Evolutionary conservation across 2,797 vertebrate genomes (phyloP).

Genomic region (Arctocebus calabarensis): DNA sequence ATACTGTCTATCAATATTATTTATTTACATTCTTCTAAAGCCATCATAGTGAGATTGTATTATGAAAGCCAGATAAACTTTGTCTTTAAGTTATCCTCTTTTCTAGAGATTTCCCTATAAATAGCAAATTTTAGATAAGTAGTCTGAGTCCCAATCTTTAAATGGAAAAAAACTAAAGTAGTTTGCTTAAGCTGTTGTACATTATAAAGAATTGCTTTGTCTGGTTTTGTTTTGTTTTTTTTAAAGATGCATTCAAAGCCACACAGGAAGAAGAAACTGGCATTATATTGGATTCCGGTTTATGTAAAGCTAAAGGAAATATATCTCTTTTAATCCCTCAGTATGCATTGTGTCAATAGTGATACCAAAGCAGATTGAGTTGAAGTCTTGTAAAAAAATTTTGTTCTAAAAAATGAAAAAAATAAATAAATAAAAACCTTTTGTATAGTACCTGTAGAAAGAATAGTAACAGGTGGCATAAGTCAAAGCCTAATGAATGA

Average conservation of each 20-base stretch:
- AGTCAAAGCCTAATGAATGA: neutral
- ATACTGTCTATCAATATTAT: conserved; percentile 42
- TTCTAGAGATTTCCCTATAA: conserved; percentile 45
- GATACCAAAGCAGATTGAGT: too few species aligned
- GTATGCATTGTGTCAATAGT: too few species aligned
- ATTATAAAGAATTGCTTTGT: conserved; percentile 27
- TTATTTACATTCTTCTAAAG: conserved; percentile 66
- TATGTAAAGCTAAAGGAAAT: too few species aligned
- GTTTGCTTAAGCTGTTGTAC: conserved; percentile 47
- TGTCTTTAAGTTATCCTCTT: conserved; percentile 3
- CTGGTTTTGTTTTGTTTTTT: neutral
- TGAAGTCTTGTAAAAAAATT: too few species aligned
- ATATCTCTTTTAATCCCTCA: too few species aligned
- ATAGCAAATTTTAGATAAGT: conserved; percentile 47
- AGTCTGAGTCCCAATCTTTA: conserved; percentile 29
- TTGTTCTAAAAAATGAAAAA: too few species aligned
- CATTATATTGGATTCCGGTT: too few species aligned
- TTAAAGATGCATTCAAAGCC: conserved; percentile 25
- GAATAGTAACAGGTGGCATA: neutral
- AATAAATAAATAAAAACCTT: neutral
- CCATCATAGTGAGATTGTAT: conserved; percentile 4
- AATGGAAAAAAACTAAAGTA: neutral
- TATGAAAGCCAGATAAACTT: conserved; percentile 45
- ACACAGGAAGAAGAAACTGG: neutral
- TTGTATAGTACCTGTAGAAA: neutral